Base-by-base conservation (phyloP, 1,140 invertebrate species). In the Drosophila athabasca region DNA sequence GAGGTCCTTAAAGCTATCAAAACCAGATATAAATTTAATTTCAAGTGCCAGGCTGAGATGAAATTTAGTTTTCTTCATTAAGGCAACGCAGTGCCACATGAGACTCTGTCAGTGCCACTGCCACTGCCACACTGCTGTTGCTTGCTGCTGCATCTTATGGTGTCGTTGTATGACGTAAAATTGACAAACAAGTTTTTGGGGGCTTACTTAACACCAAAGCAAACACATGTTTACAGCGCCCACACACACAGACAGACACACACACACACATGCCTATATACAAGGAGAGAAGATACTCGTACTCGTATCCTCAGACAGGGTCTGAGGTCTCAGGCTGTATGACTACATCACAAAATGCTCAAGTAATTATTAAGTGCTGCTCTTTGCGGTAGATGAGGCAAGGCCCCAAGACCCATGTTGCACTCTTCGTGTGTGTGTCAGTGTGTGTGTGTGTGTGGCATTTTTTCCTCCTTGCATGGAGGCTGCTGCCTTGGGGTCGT, bases 351-450 rank as follows among this genome's bases (percentile, higher is more conserved):
- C 64, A 88, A 83, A 79, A 88, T 88, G 84, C 68, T 83, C 83
- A 83, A 88, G 83, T 88, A 88, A 88, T 88, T 88, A 88, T 88
- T 79, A 88, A 88, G 83, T 88, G 76, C 71, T 69, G 76, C 81
- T 88, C 71, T 83, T 71, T 85, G 82, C 78, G 81, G 68, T 74
- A 52, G 50, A 39, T 59, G 58, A 66, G 75, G 52, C 59, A 61
- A 60, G 70, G 61, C 19, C 17, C 17, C 17, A 39, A 26, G 55
- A 60, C 59, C 54, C 72, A 73, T 70, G 68, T 66, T 71, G 71
- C 62, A 54, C 46, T 46, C 64, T 73, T 54, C 60, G 44, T 58
- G 48, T 50, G 29, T 68, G 66, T 59, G 44, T 66, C 22, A 24
- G 57, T 71, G 45, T 29, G 46, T 50, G 31, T 45, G 61, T 67